Conservation (phyloP, 35 echinoderm and acorn worm genomes). For the Nesometra sesokonis region DNA sequence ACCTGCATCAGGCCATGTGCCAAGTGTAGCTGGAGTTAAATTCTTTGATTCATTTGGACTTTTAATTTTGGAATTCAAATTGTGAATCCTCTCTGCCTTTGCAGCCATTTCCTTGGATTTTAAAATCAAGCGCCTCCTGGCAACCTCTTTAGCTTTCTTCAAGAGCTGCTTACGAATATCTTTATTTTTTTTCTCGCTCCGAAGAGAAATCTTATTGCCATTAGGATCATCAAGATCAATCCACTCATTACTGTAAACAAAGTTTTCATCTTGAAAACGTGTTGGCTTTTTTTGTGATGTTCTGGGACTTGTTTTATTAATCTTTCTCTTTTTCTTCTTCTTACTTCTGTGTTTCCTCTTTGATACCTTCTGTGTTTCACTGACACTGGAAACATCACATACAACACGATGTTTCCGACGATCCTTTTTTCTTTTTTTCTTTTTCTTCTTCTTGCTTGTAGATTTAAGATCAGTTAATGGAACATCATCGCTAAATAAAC, state of each 20-base stretch:
- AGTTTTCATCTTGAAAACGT: not conserved
- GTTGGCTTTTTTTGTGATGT: not conserved
- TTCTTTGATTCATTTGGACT: not conserved
- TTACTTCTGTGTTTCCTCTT: not conserved
- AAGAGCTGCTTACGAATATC: conserved; percentile 14
- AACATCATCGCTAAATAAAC: not conserved
- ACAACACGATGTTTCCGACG: not conserved
- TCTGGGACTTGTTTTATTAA: not conserved
- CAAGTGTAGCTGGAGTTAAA: not conserved
- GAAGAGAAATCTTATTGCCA: not conserved
- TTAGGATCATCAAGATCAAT: not conserved
- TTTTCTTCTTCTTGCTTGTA: not conserved
- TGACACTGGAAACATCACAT: not conserved
- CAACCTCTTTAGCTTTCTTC: conserved; percentile 10
- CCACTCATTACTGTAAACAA: not conserved
- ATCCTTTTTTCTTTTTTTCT: not conserved
- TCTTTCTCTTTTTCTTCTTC: not conserved
- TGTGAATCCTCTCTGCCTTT: not conserved
- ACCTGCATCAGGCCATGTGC: conserved; percentile 6
- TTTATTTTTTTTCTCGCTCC: conserved; percentile 28
- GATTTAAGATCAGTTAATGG: not conserved
- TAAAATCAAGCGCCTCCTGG: not conserved
- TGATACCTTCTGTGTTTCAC: not conserved
- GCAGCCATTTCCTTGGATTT: not conserved
- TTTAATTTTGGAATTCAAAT: not conserved